Base-by-base conservation (phyloP, 2,113 vertebrate genomes). In the Rostratula benghalensis region DNA sequence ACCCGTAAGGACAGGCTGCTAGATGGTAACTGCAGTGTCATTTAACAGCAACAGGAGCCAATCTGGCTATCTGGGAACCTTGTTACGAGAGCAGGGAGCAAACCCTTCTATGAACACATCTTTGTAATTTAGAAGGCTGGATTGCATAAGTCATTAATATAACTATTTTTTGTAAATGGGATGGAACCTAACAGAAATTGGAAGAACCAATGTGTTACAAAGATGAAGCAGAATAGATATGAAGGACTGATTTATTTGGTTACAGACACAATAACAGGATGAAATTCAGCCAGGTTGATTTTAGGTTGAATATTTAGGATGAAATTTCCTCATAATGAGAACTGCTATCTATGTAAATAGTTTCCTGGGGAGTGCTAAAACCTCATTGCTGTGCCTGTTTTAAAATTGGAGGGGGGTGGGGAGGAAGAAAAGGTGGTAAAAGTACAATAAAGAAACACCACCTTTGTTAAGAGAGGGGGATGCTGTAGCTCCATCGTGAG, bases 21-120 rank as follows among this genome's bases (percentile, higher is more conserved):
- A 57, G 46, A 17, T 48, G 54, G 31, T 17, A 74, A 24, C 33
- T 65, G 16, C 12, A 3, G 17, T 10, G 19, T 23, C 0, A 0
- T 28, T 5, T 43, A 41, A 28, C 25, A 63, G 46, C 51, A 75
- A 13, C 15, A 35, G 45, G n/a, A 73, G 31, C 37, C 8, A 0
- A 43, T 27, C 48, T 27, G 54, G 13, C 54, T 45, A 24, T 16
- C 10, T 48, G 88, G 57, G 68, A 73, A 25, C 31, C 31, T 76
- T 35, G 21, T 37, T 19, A 37, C 10, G 27, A 21, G 39, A 50
- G 11, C 41, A 63, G 17, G 33, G 46, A 70, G n/a, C 11, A 68
- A 89, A n/a, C 4, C 3, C 17, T 54, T 71, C 50, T 63, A 1
- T 21, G 60, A n/a, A 7, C 27, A 50, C 0, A 3, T 10, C 27